A percentile compares a stretch with the other conserved stretches of the same genome.
These are phyloP conservation scores for Popillia japonica DNA, from an alignment of 1,140 invertebrate genomes.

Conservation along the genomic window DNA sequence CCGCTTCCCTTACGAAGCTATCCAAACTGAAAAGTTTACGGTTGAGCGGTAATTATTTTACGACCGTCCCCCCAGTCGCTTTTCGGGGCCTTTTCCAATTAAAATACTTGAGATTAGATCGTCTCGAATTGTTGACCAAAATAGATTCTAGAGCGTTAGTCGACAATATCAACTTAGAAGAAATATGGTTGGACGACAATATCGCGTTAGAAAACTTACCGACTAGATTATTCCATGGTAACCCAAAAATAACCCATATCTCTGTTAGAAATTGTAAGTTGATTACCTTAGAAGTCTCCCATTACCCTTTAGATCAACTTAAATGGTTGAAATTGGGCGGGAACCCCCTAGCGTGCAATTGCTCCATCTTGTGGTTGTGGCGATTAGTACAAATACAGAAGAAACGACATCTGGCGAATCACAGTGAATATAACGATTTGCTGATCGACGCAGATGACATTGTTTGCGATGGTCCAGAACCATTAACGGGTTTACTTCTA, in stretches of 20 bases:
- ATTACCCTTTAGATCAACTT: constrained; percentile 80
- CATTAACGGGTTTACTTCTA: constrained; percentile 62
- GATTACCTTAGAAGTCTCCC: constrained; percentile 76
- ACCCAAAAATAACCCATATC: constrained; percentile 75
- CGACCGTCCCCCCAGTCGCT: constrained; percentile 72
- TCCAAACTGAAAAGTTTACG: constrained; percentile 76
- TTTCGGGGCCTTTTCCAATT: constrained; percentile 84
- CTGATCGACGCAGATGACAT: constrained; percentile 62
- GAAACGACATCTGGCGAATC: constrained; percentile 36
- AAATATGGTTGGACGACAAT: constrained; percentile 80
- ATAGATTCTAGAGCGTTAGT: constrained; percentile 81
- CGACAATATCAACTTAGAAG: constrained; percentile 83
- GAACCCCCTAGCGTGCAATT: constrained; percentile 88
- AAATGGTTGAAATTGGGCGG: constrained; percentile 75
- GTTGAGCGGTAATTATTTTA: constrained; percentile 79
- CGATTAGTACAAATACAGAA: constrained; percentile 69
- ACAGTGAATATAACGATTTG: constrained; percentile 47
- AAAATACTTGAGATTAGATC: constrained; percentile 74
- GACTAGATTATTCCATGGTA: constrained; percentile 76
- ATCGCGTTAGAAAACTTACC: constrained; percentile 73
- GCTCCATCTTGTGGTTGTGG: constrained; percentile 87
- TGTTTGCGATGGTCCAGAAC: constrained; percentile 65
- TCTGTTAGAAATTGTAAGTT: constrained; percentile 77
- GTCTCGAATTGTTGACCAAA: constrained; percentile 69
- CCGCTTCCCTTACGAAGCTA: constrained; percentile 76